Conservation (phyloP, 2,888 invertebrate species). For the Drosophila mayaguana region DNA sequence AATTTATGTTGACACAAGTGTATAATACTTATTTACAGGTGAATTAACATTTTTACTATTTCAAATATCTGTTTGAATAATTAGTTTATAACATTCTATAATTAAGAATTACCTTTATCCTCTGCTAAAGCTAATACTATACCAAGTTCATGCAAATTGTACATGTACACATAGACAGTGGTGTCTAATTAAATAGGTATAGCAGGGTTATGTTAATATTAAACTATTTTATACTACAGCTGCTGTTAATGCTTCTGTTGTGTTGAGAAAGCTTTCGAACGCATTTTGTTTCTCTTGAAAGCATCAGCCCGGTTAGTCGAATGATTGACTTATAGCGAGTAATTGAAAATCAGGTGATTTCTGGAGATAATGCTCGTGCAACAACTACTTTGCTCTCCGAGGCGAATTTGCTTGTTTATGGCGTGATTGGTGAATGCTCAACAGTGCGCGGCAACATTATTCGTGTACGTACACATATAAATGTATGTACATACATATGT, state of each 20-base stretch:
- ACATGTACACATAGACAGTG: slow-evolving; percentile 14
- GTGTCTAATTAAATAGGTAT: slow-evolving; percentile 3
- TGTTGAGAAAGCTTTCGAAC: slow-evolving; percentile 43
- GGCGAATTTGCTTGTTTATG: slow-evolving; percentile 31
- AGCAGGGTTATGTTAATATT: not conserved
- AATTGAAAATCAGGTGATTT: slow-evolving; percentile 83
- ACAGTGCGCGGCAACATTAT: slow-evolving; percentile 32
- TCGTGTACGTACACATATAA: not conserved
- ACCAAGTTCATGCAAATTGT: not conserved
- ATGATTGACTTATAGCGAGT: slow-evolving; percentile 49
- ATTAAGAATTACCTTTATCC: not conserved
- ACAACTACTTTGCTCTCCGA: slow-evolving; percentile 51
- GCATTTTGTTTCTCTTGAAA: slow-evolving; percentile 22
- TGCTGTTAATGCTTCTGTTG: slow-evolving; percentile 29
- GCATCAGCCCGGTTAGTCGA: slow-evolving; percentile 22
- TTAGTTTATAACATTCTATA: not conserved
- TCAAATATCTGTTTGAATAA: not conserved
- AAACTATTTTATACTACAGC: slow-evolving; percentile 5
- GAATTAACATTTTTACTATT: not conserved
- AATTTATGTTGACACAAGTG: not conserved
- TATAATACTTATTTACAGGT: too few species aligned
- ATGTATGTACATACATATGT: not conserved
- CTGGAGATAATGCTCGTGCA: slow-evolving; percentile 59
- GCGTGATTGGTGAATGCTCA: slow-evolving; percentile 47
- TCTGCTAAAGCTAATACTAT: not conserved